A percentile compares a stretch with the other conserved stretches of the same genome.
phyloP scores from a whole-genome alignment of 2,888 invertebrate species.

The Chloroclystis v-ata region DNA sequence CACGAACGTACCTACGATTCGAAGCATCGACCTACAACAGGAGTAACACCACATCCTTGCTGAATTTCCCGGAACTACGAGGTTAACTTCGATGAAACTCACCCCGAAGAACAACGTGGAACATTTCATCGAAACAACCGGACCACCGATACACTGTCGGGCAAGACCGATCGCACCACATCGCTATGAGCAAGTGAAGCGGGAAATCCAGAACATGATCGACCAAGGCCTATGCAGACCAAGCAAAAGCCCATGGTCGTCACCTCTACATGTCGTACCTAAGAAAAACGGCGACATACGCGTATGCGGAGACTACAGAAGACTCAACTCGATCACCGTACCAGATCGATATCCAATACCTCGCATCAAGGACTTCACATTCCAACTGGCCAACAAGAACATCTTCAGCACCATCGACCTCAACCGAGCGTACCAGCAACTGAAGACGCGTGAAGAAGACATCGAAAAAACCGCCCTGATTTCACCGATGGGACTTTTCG shows the following conservation, averaged over 20 bases:
- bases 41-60: neutral
- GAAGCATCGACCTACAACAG: neutral
- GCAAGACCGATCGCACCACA: neutral
- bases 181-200: neutral
- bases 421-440: neutral
- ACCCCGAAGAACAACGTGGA: neutral
- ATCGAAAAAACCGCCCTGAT: neutral
- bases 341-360: neutral
- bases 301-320: neutral
- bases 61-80: neutral
- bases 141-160: neutral
- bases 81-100: neutral
- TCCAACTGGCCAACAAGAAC: neutral
- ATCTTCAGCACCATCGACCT: neutral
- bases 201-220: neutral
- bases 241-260: neutral
- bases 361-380: neutral
- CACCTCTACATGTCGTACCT: neutral
- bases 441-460: neutral
- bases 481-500: neutral
- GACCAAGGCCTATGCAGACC: neutral
- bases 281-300: neutral
- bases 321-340: neutral
- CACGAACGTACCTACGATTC: neutral
- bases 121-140: neutral